Conservation (phyloP, 2,888 invertebrate species). For the Hyalella azteca region DNA sequence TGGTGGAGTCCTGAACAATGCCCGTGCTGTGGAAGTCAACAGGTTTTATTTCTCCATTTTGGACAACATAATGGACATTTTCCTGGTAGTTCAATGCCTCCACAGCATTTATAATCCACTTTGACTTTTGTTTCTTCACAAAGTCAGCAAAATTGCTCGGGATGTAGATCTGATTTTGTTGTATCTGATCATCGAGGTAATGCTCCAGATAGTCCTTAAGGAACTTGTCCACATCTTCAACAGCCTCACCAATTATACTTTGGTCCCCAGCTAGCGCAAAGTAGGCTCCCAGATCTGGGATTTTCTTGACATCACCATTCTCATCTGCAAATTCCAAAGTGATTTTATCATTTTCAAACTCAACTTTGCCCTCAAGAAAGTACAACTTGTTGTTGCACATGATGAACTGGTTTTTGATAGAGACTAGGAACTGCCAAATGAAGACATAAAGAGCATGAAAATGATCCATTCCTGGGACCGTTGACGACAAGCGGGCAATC, state of each 20-base stretch:
- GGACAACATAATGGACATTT: constrained; percentile 13
- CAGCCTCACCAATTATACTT: neutral
- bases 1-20: constrained; percentile 9
- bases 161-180: neutral
- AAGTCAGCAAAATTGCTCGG: neutral
- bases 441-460: neutral
- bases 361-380: neutral
- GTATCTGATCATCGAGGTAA: neutral
- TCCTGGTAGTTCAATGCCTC: neutral
- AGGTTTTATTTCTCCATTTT: neutral
- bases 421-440: neutral
- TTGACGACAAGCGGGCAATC: neutral
- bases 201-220: neutral
- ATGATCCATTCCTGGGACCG: constrained; percentile 6
- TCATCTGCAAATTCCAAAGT: neutral
- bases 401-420: neutral
- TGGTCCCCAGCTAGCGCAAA: neutral
- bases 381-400: neutral
- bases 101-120: constrained; percentile 3
- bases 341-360: constrained; percentile 14
- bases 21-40: constrained; percentile 18
- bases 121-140: neutral
- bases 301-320: neutral
- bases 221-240: neutral
- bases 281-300: neutral